phyloP scores from a whole-genome alignment of 2,888 invertebrate species.

The Drosophila robusta region DNA sequence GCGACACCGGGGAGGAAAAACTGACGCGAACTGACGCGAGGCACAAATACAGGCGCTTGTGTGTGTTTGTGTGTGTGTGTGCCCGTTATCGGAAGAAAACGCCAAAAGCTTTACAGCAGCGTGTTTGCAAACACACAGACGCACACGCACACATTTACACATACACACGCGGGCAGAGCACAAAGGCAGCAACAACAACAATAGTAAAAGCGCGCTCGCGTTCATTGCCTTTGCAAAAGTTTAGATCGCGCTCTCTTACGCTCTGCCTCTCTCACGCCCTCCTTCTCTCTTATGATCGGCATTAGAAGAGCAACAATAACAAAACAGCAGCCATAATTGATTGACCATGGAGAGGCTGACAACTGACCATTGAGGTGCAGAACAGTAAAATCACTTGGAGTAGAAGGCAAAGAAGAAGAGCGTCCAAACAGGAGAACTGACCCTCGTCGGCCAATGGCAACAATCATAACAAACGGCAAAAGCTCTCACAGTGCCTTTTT shows the following conservation, averaged over 20 bases:
- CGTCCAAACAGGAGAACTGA: constrained; percentile 17
- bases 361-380: constrained; percentile 7
- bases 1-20: constrained; percentile 82
- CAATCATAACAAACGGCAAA: constrained; percentile 14
- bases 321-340: constrained; percentile 34
- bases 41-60: constrained; percentile 29
- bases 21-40: constrained; percentile 71
- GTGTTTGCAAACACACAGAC: constrained; percentile 29
- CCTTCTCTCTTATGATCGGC: constrained; percentile 23
- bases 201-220: constrained; percentile 52
- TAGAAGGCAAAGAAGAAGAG: not conserved
- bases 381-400: not conserved
- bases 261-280: constrained; percentile 1
- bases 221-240: constrained; percentile 76
- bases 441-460: constrained; percentile 22
- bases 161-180: not conserved
- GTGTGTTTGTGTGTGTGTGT: constrained; percentile 34
- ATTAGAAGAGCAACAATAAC: constrained; percentile 49
- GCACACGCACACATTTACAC: constrained; percentile 13
- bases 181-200: constrained; percentile 13
- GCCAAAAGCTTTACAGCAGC: constrained; percentile 70
- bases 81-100: constrained; percentile 81
- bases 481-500: constrained; percentile 20
- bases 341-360: constrained; percentile 30
- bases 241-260: constrained; percentile 35